phyloP scores from a whole-genome alignment of 92 coral and sea anemone genomes.

The Montipora capitata region DNA sequence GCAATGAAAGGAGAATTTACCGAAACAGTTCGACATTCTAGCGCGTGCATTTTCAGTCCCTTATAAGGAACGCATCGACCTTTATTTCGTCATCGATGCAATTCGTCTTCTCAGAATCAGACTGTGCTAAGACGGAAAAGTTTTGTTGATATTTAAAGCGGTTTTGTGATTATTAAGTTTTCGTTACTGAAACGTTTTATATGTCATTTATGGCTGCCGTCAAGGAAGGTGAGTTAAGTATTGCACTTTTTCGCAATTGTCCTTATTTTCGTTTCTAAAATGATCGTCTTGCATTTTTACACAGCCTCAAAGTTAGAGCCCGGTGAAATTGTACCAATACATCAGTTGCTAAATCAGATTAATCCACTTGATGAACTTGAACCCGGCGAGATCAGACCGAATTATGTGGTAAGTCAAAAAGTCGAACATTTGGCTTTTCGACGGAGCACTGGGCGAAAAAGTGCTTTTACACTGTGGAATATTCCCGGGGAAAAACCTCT shows the following conservation, averaged over 20 bases:
- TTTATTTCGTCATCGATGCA: conserved; percentile 11
- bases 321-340: background rate
- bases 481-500: too few species aligned
- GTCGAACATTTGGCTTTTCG: background rate
- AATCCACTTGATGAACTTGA: background rate
- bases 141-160: background rate
- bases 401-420: background rate
- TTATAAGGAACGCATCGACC: background rate
- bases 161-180: background rate
- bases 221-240: background rate
- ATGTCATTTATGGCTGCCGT: background rate
- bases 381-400: conserved; percentile 14
- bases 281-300: background rate
- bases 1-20: background rate
- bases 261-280: background rate
- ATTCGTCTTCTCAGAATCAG: background rate
- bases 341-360: background rate
- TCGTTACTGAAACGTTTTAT: background rate
- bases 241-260: background rate
- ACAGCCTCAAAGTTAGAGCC: background rate
- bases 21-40: background rate
- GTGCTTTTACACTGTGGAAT: too few species aligned
- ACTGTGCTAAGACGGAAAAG: background rate
- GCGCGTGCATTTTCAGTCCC: background rate
- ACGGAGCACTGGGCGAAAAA: too few species aligned